Conservation (phyloP, 2,113 vertebrate species). For the Actenoides lindsayi region DNA sequence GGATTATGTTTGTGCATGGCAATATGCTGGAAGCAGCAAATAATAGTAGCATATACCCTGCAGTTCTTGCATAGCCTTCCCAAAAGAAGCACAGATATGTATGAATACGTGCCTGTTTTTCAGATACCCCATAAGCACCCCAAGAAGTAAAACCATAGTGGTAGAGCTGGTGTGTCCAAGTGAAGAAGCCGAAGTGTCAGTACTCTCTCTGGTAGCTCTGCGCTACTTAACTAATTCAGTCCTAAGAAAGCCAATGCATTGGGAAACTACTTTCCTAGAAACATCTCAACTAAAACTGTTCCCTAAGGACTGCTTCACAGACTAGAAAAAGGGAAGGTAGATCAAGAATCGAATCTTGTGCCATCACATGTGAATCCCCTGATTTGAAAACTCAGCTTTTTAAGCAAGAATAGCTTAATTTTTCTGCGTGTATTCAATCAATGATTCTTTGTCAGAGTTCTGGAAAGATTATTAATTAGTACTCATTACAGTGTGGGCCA, state of each 20-base stretch:
- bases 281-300: neutral
- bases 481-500: neutral
- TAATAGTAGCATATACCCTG: neutral
- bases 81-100: neutral
- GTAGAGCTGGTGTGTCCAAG: neutral
- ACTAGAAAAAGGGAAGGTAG: neutral
- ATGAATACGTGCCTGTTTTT: neutral
- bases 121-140: neutral
- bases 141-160: neutral
- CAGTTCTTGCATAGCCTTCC: neutral
- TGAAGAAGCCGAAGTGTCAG: neutral
- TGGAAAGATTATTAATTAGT: neutral
- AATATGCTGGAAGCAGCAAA: neutral
- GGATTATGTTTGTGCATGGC: neutral
- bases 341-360: neutral
- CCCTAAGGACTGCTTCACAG: neutral
- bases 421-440: neutral
- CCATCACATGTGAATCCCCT: neutral
- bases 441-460: neutral
- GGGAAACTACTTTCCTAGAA: neutral
- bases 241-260: neutral
- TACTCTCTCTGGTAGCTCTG: neutral
- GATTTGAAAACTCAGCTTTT: neutral
- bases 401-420: neutral
- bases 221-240: neutral